A percentile compares a stretch with the other conserved stretches of the same genome.
Evolutionary conservation across 2,113 vertebrate species (phyloP).

Genomic region (Vidua macroura): DNA sequence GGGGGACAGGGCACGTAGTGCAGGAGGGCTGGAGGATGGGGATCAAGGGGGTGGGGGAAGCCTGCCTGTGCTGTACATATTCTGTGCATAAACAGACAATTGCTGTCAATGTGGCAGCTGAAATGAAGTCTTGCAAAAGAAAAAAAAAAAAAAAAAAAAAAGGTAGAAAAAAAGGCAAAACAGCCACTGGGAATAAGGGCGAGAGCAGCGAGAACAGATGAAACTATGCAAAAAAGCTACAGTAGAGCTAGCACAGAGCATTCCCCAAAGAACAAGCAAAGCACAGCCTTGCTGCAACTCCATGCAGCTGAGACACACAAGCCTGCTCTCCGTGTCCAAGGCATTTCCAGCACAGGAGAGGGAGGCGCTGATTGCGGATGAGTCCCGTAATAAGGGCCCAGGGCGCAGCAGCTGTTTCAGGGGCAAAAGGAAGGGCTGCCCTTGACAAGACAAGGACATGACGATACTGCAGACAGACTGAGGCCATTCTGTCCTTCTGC

Average conservation of each 20-base stretch:
- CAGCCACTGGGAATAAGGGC: background rate
- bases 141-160: background rate
- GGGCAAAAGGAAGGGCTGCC: constrained; percentile 46
- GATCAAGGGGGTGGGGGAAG: background rate
- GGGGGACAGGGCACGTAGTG: background rate
- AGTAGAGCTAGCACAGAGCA: background rate
- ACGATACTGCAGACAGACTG: background rate
- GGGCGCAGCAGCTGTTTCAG: constrained; percentile 62
- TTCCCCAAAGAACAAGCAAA: background rate
- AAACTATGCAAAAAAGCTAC: background rate
- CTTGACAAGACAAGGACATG: constrained; percentile 59
- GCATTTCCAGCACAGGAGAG: background rate
- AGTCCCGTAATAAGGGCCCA: background rate
- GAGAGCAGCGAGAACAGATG: background rate
- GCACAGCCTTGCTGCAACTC: background rate
- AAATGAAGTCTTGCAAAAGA: background rate
- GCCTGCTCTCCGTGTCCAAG: background rate
- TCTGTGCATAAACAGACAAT: background rate
- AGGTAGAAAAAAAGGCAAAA: background rate
- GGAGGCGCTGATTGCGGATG: background rate
- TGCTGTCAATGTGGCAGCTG: background rate
- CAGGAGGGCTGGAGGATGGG: background rate
- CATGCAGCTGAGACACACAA: background rate
- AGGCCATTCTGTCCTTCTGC: constrained; percentile 55
- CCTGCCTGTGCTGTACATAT: fast-evolving